Evolutionary conservation across 2,797 vertebrate species (phyloP).

Genomic region (Poliocrania exsul): DNA sequence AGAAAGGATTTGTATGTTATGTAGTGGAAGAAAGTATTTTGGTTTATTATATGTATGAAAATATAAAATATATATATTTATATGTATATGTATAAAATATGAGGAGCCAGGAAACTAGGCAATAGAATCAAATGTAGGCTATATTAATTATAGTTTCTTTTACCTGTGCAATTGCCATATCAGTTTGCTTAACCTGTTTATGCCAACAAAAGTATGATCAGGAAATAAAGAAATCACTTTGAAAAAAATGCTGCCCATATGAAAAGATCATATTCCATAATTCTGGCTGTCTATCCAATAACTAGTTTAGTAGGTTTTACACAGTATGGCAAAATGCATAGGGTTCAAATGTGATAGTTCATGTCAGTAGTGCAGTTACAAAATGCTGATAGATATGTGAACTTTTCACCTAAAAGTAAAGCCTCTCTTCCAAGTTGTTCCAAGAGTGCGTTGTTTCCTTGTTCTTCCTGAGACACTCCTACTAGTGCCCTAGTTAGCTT

Average conservation of each 20-base stretch:
- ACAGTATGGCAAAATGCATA: background rate
- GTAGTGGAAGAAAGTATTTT: background rate
- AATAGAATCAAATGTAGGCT: background rate
- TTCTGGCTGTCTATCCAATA: constrained; percentile 21
- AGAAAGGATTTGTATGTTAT: background rate
- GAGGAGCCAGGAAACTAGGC: background rate
- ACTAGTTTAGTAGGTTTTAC: constrained; percentile 19
- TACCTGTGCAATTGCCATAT: background rate
- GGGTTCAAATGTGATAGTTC: constrained; percentile 11
- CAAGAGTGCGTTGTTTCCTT: constrained; percentile 6
- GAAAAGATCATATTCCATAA: constrained; percentile 24
- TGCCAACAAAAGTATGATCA: constrained; percentile 26
- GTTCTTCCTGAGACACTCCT: constrained; percentile 50
- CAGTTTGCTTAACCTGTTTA: background rate
- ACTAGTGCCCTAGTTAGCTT: constrained; percentile 63
- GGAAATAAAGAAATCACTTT: constrained; percentile 49
- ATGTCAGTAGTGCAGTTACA: constrained; percentile 19
- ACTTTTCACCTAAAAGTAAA: constrained; percentile 72
- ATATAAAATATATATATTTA: background rate
- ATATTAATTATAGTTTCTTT: background rate
- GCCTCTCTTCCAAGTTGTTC: constrained; percentile 55
- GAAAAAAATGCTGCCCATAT: background rate
- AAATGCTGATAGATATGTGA: constrained; percentile 57
- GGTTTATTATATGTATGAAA: background rate
- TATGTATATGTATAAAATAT: background rate